Evolutionary conservation across 2,888 invertebrate species (phyloP), one percentile per base, ranked within the genome.

Genomic region (Thelaira solivaga): DNA sequence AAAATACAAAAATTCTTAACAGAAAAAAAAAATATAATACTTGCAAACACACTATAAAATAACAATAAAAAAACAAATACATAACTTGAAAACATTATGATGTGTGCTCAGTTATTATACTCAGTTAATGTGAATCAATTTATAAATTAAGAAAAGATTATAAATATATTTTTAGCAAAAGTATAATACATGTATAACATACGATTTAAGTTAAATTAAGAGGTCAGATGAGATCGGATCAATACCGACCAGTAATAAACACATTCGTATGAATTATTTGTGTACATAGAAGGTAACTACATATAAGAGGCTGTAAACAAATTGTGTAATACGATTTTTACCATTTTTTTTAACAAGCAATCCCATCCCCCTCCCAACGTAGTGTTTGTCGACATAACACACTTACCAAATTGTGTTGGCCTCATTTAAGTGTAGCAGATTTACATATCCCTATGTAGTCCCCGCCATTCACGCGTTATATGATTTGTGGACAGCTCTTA

Each of bases 31-130:
- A 57, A 20, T 20, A 41, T 18, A 45, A 39, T 34, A 47, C 16
- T 43, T 29, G 26, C 24, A 53, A 29, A 47, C 34, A 26, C n/a
- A 29, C 26, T n/a, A n/a, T n/a, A n/a, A n/a, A n/a, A n/a, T n/a
- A n/a, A n/a, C n/a, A n/a, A n/a, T n/a, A n/a, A n/a, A n/a, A n/a
- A 65, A 31, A 53, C 43, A 65, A 13, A 18, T 11, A 49, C 13
- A 62, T 43, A 57, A 57, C 59, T 49, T 69, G 67, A 49, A 71
- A 65, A 72, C 53, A 55, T 57, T 72, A 62, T n/a, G n/a, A n/a
- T 72, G 76, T 77, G 76, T 62, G 76, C 72, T 77, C 76, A 77
- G 72, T 72, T 77, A 77, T 73, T 68, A 68, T 77, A 77, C 77
- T 77, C 72, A 77, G 68, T 77, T 62, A 72, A 73, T 61, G 69